Base-by-base conservation (phyloP, 2,797 vertebrate species). In the Anguilla megastoma region DNA sequence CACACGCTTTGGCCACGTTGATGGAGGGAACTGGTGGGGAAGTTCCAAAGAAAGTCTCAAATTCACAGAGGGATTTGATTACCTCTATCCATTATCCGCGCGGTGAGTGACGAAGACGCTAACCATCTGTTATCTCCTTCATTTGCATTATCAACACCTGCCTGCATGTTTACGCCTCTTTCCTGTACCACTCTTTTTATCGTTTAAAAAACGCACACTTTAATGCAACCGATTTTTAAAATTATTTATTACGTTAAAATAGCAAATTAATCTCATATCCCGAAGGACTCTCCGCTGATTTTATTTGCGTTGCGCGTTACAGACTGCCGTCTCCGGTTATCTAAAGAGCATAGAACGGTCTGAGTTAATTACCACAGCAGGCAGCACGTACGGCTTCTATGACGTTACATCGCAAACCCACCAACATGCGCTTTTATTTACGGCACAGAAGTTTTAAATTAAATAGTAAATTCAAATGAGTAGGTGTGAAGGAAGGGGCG, bases 71-170 rank as follows among this genome's bases (percentile, higher is more conserved):
- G 97, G 96, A 97, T 97, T 96, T 96, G 96, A 97, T 97, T 97
- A 97, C 96, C 95, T 97, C 97, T 95, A 96, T 97, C 95, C 96
- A 97, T 97, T 97, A 96, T 96, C 96, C 93, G 95, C 95, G 94
- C 95, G 96, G 95, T 95, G 96, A 97, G 96, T 94, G 96, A 97
- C 96, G 93, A 91, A 94, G 95, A 95, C 95, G 94, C 95, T 95
- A 94, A 94, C 97, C 97, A 98, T 98, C 97, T 98, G 97, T 97
- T 97, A 97, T 96, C 96, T 93, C 94, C 96, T 97, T 97, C 96
- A 97, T 97, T 97, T 97, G 96, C 96, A 97, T 97, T 95, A 93
- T 95, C 96, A 97, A 97, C 97, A 97, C 97, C 97, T 97, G 97
- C 96, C 96, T 95, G 94, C 96, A 96, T 97, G 95, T 96, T 96